Evolutionary conservation across 2,888 invertebrate species (phyloP), one percentile per base, ranked within the genome.

Genomic region (Pseudeuparius sepicola): DNA sequence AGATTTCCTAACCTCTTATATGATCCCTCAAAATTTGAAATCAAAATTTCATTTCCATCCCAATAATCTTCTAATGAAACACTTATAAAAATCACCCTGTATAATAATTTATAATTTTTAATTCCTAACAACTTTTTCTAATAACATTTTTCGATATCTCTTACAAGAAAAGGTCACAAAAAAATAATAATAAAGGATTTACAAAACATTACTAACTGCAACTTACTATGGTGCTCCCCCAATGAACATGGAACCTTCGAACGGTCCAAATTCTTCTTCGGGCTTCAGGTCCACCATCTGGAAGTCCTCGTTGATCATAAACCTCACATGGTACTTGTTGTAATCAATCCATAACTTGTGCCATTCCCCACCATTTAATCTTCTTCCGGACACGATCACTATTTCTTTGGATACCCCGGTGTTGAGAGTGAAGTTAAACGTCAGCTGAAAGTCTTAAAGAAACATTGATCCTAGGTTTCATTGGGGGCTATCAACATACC

Each of bases 301-400:
- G 53, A 78, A 83, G 55, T 89, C 85, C 18, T 85, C 84, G 56
- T 92, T 92, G 45, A 92, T 79, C 81, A 89, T 89, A 56, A 92
- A 88, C 43, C 90, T 67, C 18, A 92, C 88, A 59, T 92, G 92
- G 60, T 90, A 86, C 57, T 85, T 81, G 63, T 92, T 90, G 58
- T 90, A 89, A 65, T 93, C 92, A 41, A 94, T 87, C 85, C 88
- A 87, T 44, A 93, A 80, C 64, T 90, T 88, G 60, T 94, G 93
- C 94, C 93, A 94, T 58, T 90, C 88, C 1, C 92, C 93, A 31
- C 85, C 84, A 57, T 90, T 92, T 29, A 94, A 67, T 55, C 81
- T 78, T 27, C 82, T 68, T 45, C 78, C 75, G 3, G 88, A 88
- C 53, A 80, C 79, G 42, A 93, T 84, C 26, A 83, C 85, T 39